Evolutionary conservation across 2,797 vertebrate genomes (phyloP), one percentile per base, ranked within the genome.

Genomic region (Delichon dasypus): DNA sequence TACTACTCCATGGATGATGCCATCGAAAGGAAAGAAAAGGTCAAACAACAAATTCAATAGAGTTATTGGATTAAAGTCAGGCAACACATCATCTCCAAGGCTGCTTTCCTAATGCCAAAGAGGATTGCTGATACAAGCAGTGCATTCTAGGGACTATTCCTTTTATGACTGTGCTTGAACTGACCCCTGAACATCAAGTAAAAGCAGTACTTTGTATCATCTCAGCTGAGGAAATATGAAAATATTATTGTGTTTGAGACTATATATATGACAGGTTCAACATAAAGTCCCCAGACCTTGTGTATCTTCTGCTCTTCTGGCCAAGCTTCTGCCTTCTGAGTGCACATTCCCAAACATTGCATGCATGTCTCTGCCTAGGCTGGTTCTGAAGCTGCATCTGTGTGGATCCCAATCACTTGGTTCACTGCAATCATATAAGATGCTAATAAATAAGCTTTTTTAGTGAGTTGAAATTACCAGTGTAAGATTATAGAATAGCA

Each of bases 21-120:
- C 88, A 94, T 91, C 77, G 71, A 87, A 93, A 96, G 94, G 81
- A 93, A 96, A 93, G 96, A 96, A 97, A 97, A 97, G 97, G 96
- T 97, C 97, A 97, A 88, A 95, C 92, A 97, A 96, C 95, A 96
- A 94, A 97, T 97, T 97, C 90, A 82, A 70, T 79, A 97, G 97
- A 97, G 64, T 96, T 97, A 97, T 97, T 96, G 94, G 94, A 87
- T 93, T 94, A 91, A 94, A 97, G 95, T 97, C 95, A 95, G 89
- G 93, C 93, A 94, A 95, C 96, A 92, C 93, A 96, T 97, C 95
- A 97, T 95, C 65, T 84, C 82, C 4, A 51, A 95, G 93, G 89
- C 79, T 3, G 3, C 76, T 88, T 94, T 94, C 85, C 50, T 90
- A 72, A 71, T 71, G 86, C 67, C 53, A 86, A 65, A 58, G 84